Evolutionary conservation across 2,113 vertebrate genomes (phyloP).

Genomic region (Calonectris borealis): DNA sequence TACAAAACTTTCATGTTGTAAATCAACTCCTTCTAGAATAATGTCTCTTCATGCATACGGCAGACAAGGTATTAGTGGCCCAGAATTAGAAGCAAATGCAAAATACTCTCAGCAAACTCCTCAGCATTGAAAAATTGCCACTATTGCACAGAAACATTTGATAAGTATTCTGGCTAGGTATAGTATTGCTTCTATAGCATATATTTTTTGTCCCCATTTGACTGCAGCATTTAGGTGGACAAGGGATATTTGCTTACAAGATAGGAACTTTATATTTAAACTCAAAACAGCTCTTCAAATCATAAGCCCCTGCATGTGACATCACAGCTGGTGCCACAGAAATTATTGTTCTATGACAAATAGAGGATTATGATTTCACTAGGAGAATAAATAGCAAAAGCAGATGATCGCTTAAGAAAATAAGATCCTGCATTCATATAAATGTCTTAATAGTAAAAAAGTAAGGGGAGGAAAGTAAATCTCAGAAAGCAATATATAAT

Average conservation of each 20-base stretch:
- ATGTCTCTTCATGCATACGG: constrained; percentile 35
- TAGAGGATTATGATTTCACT: constrained; percentile 16
- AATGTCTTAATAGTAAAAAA: not conserved
- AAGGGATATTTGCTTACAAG: not conserved
- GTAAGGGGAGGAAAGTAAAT: not conserved
- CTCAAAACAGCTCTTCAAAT: not conserved
- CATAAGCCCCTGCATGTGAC: not conserved
- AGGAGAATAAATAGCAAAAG: not conserved
- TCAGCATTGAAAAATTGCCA: not conserved
- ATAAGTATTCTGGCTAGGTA: not conserved
- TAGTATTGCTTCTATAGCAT: not conserved
- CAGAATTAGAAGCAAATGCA: constrained; percentile 44
- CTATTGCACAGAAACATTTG: not conserved
- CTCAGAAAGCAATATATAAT: not conserved
- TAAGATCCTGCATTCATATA: not conserved
- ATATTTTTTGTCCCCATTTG: not conserved
- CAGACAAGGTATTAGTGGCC: not conserved
- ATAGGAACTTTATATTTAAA: not conserved
- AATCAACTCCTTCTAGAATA: constrained; percentile 75
- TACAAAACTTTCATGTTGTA: constrained; percentile 69
- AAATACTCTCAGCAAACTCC: constrained; percentile 2
- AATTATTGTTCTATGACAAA: constrained; percentile 33
- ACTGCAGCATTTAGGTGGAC: not conserved
- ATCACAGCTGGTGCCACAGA: not conserved
- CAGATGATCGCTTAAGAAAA: not conserved